Evolutionary conservation across 2,888 invertebrate species (phyloP), one percentile per base, ranked within the genome.

Genomic region (Microctonus aethiopoides): DNA sequence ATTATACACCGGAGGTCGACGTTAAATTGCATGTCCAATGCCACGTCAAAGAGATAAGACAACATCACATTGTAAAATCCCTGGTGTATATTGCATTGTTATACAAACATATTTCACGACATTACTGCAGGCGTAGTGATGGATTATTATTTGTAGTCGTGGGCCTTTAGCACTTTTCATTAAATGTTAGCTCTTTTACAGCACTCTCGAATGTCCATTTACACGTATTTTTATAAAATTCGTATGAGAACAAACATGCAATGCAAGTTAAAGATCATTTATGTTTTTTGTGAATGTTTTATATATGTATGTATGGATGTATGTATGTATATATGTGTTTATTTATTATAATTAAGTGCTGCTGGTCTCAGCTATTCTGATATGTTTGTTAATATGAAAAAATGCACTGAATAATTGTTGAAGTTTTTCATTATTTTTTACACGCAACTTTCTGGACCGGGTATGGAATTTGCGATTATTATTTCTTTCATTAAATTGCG

Each of bases 361-460:
- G 71, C 74, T 72, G 62, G 72, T 71, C 75, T 78, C 77, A 77
- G 76, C 77, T 75, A 73, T 74, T 75, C 78, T 81, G 80, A 81
- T 81, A 80, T 82, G 81, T 81, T 73, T 76, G 72, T 74, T 70
- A 67, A 7, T 26, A 32, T 54, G 39, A 46, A 16, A 16, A 46
- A 46, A 46, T 46, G 46, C 16, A 16, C 46, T 7, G 67, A 74
- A 61, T 57, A 54, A 68, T 71, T 13, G 65, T 9, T 41, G n/a
- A n/a, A n/a, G n/a, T n/a, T n/a, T n/a, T n/a, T 67, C 36, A 41
- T 41, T 22, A 67, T 60, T 41, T 67, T 72, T 90, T 91, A 95
- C 84, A 95, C 95, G 88, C 95, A 95, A 88, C 95, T 95, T 87
- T 95, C 95, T 52, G 95, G 95, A 72, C 95, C 95, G 34, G 95